Conservation (phyloP, 2,113 vertebrate genomes). For the Craseonycteris thonglongyai region DNA sequence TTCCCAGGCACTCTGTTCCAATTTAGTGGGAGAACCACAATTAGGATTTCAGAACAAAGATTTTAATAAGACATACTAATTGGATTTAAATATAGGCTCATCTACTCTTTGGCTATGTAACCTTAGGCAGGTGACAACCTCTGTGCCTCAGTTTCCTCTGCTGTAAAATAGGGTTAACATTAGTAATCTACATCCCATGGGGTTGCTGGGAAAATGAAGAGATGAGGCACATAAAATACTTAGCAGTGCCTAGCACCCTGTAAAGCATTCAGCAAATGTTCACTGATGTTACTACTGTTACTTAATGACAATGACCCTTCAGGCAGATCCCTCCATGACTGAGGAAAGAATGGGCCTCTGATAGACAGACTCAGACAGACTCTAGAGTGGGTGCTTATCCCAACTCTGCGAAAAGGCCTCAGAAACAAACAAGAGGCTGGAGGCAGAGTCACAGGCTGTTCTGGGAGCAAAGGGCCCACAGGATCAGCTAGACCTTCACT, state of each 20-base stretch:
- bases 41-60: constrained; percentile 6
- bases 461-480: not conserved
- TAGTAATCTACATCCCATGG: not conserved
- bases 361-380: not conserved
- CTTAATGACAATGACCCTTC: not conserved
- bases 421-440: not conserved
- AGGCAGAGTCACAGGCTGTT: not conserved
- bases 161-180: not conserved
- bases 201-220: not conserved
- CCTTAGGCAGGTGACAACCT: not conserved
- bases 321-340: not conserved
- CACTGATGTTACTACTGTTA: not conserved
- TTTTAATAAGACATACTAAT: not conserved
- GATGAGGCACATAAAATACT: not conserved
- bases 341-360: not conserved
- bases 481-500: not conserved
- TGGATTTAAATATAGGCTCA: not conserved
- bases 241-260: not conserved
- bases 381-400: not conserved
- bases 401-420: not conserved
- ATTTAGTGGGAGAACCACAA: not conserved
- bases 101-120: not conserved
- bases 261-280: not conserved
- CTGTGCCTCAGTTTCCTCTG: not conserved
- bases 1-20: not conserved